Evolutionary conservation across 2,113 vertebrate genomes (phyloP).

Genomic region (Pluvialis apricaria): DNA sequence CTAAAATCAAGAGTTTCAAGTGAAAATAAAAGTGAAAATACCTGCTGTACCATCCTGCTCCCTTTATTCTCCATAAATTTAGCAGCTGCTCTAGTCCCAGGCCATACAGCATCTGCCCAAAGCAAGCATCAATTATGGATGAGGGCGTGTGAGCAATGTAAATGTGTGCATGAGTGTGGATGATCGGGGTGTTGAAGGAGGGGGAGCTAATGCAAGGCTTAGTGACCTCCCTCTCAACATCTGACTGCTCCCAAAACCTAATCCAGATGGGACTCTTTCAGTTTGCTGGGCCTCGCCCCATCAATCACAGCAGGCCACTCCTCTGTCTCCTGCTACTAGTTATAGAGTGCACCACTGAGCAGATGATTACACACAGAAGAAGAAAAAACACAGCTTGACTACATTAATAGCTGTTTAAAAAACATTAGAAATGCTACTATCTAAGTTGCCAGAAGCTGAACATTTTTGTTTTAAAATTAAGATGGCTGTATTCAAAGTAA

Average conservation of each 20-base stretch:
- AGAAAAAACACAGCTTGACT: conserved; percentile 38
- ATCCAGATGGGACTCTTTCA: conserved; percentile 71
- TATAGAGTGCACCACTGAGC: conserved; percentile 56
- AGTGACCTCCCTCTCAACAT: conserved; percentile 77
- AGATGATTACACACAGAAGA: conserved; percentile 63
- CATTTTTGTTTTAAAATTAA: conserved; percentile 63
- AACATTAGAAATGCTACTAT: conserved; percentile 61
- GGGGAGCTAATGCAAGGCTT: conserved; percentile 71
- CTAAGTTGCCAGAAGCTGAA: conserved; percentile 32
- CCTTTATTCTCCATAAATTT: conserved; percentile 82
- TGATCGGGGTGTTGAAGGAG: conserved; percentile 53
- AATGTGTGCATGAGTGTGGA: conserved; percentile 32
- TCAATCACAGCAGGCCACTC: conserved; percentile 76
- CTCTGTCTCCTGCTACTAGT: conserved; percentile 62
- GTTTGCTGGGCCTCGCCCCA: conserved; percentile 58
- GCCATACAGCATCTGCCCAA: conserved; percentile 82
- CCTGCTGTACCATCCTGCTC: conserved; percentile 87
- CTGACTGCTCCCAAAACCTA: conserved; percentile 72
- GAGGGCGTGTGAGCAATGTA: conserved; percentile 57
- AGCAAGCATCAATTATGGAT: conserved; percentile 77
- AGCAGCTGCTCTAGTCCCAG: conserved; percentile 82
- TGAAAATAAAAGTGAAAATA: conserved; percentile 74
- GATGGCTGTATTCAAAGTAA: conserved; percentile 17
- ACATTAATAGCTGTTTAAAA: conserved; percentile 70
- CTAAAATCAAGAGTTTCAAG: conserved; percentile 39